These are phyloP conservation scores for Oplegnathus fasciatus DNA, from an alignment of 2,113 vertebrate species.

Conservation along the genomic window DNA sequence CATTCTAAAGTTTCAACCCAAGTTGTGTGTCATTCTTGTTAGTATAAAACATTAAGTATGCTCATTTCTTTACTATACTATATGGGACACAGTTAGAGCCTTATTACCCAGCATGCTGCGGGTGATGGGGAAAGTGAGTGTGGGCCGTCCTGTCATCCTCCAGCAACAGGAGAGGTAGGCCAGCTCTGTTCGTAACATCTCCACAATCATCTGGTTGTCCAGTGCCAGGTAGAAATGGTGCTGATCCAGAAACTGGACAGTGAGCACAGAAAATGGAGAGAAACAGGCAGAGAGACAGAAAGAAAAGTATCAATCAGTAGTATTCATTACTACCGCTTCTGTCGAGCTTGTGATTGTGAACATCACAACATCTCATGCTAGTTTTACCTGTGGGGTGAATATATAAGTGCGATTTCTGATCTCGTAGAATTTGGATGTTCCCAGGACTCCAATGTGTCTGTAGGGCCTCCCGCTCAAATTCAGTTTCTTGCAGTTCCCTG, in stretches of 20 bases:
- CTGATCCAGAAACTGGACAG: constrained; percentile 93
- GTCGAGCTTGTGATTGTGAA: not conserved
- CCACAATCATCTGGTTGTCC: constrained; percentile 99
- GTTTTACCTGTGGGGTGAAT: constrained; percentile 91
- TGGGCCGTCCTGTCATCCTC: constrained; percentile 98
- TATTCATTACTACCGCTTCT: not conserved
- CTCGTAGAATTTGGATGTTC: constrained; percentile 97
- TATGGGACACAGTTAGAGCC: too few species aligned
- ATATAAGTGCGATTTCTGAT: constrained; percentile 95
- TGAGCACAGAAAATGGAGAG: not conserved
- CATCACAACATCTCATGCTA: not conserved
- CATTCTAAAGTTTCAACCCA: too few species aligned
- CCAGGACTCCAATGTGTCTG: constrained; percentile 95
- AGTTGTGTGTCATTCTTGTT: too few species aligned
- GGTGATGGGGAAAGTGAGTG: constrained; percentile 94
- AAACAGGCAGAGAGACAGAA: not conserved
- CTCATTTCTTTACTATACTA: too few species aligned
- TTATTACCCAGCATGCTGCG: constrained; percentile 91
- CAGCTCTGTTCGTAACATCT: constrained; percentile 96
- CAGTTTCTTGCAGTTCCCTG: constrained; percentile 93
- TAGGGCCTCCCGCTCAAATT: constrained; percentile 94
- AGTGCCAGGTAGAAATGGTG: constrained; percentile 98
- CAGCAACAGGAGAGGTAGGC: constrained; percentile 96
- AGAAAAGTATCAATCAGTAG: not conserved
- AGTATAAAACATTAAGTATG: too few species aligned